Evolutionary conservation across 2,797 vertebrate genomes (phyloP).

Genomic region (Paguma larvata): DNA sequence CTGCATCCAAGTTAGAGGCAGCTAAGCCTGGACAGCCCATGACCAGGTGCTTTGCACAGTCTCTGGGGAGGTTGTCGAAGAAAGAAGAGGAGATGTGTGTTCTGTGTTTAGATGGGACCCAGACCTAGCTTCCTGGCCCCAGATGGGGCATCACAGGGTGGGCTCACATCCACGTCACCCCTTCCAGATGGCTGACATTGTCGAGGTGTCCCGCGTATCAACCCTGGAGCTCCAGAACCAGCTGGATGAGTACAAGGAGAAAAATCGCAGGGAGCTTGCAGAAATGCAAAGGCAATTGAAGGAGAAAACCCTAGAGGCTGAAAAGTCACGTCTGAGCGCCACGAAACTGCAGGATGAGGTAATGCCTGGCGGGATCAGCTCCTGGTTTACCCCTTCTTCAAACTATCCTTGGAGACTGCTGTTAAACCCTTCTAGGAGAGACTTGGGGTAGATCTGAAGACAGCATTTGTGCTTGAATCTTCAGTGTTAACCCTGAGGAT

Average conservation of each 20-base stretch:
- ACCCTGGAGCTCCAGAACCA: slow-evolving; percentile 96
- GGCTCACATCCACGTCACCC: neutral
- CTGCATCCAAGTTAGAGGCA: neutral
- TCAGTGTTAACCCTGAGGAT: neutral
- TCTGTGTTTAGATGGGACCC: neutral
- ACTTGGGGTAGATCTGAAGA: neutral
- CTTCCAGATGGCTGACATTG: slow-evolving; percentile 94
- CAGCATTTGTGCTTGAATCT: neutral
- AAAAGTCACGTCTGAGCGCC: slow-evolving; percentile 90
- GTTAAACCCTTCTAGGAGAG: neutral
- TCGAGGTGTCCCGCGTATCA: slow-evolving; percentile 93
- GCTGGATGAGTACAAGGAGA: slow-evolving; percentile 96
- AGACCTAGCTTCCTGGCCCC: neutral
- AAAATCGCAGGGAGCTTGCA: slow-evolving; percentile 93
- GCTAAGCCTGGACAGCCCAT: neutral
- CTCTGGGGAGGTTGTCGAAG: neutral
- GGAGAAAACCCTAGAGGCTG: slow-evolving; percentile 93
- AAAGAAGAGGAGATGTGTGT: neutral
- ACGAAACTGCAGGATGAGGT: slow-evolving; percentile 95
- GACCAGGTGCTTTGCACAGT: neutral
- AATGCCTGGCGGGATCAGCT: slow-evolving; percentile 41
- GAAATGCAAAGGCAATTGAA: slow-evolving; percentile 95
- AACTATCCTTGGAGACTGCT: neutral
- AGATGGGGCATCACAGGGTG: neutral
- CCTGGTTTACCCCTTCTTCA: neutral